A percentile compares a stretch with the other conserved stretches of the same genome.
These are phyloP conservation scores for Nomada fabriciana DNA, from an alignment of 2,888 invertebrate species.

Conservation along the genomic window DNA sequence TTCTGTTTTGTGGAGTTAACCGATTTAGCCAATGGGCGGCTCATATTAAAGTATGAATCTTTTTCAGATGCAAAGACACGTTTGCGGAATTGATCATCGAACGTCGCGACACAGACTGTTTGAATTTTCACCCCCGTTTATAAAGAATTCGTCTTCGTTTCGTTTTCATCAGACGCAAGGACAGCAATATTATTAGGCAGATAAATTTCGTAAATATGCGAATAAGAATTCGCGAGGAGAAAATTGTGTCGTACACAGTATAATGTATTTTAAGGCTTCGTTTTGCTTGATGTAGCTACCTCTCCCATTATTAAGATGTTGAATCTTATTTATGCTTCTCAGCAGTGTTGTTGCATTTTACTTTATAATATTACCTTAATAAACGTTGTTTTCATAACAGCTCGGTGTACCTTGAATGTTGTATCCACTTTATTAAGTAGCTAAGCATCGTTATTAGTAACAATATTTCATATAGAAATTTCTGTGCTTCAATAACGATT, in stretches of 20 bases:
- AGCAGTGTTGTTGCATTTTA: constrained; percentile 78
- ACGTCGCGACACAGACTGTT: background rate
- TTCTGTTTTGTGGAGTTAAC: no score
- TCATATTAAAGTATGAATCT: background rate
- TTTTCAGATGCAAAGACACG: constrained; percentile 14
- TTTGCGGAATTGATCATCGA: background rate
- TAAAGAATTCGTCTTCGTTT: constrained; percentile 3
- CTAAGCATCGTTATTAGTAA: background rate
- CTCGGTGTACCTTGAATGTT: constrained; percentile 10
- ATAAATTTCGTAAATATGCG: background rate
- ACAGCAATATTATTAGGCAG: background rate
- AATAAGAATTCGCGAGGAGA: background rate
- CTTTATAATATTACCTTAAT: constrained; percentile 73
- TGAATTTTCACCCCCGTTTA: constrained; percentile 33
- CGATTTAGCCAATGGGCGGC: no score
- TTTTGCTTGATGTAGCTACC: constrained; percentile 74
- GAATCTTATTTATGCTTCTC: constrained; percentile 73
- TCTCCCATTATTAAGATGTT: constrained; percentile 65
- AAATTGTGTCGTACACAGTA: constrained; percentile 14
- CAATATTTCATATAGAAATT: background rate
- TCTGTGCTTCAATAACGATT: background rate
- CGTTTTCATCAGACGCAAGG: background rate
- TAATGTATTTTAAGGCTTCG: constrained; percentile 61
- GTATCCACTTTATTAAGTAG: background rate
- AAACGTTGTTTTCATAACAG: constrained; percentile 76